Evolutionary conservation across 2,113 vertebrate genomes (phyloP).

Genomic region (Stegostoma tigrinum): DNA sequence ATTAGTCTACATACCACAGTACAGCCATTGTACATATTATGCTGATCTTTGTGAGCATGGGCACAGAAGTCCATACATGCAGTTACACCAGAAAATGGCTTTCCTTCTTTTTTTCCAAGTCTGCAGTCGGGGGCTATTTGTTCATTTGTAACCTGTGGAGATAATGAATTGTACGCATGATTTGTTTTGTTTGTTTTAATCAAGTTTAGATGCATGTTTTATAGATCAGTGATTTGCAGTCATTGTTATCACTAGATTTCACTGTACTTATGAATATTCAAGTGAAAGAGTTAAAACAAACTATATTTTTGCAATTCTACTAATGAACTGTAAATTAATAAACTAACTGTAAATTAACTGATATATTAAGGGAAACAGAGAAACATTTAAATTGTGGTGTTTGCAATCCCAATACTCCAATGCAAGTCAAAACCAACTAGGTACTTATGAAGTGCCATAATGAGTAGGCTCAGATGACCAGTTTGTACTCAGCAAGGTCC

Average conservation of each 20-base stretch:
- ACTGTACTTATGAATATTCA: neutral
- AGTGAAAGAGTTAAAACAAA: neutral
- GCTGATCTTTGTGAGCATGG: conserved; percentile 96
- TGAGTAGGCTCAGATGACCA: neutral
- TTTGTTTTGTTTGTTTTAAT: neutral
- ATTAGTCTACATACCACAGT: conserved; percentile 76
- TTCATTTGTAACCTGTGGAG: conserved; percentile 73
- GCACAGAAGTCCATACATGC: conserved; percentile 99
- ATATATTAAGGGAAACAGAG: neutral
- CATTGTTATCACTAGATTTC: neutral
- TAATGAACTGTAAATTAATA: neutral
- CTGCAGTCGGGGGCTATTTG: conserved; percentile 78
- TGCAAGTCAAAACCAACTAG: neutral
- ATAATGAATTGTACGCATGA: neutral
- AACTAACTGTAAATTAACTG: neutral
- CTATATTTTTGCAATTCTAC: neutral
- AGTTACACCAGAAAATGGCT: conserved; percentile 91
- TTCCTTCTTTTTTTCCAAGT: conserved; percentile 83
- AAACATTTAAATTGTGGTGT: neutral
- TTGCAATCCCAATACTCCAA: neutral
- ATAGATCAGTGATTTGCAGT: neutral
- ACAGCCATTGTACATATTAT: conserved; percentile 95
- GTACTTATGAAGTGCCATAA: neutral
- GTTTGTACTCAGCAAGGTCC: neutral
- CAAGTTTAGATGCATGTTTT: neutral